These are phyloP conservation scores for Anarrhichthys ocellatus DNA, from an alignment of 2,113 vertebrate genomes.

Conservation along the genomic window DNA sequence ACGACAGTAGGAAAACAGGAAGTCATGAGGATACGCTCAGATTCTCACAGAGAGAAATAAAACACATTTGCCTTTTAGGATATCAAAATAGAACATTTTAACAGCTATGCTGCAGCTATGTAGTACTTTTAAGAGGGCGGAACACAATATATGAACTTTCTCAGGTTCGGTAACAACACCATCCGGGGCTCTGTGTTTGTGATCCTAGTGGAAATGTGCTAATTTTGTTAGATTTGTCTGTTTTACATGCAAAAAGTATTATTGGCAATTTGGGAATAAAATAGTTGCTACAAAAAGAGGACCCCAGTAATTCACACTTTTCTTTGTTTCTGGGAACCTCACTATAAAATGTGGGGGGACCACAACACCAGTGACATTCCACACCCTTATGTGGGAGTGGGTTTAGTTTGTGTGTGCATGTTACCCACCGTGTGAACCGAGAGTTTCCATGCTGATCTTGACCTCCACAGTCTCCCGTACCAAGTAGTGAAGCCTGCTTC, in stretches of 20 bases:
- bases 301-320: background rate
- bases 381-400: background rate
- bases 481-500: constrained; percentile 9
- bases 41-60: constrained; percentile 20
- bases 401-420: constrained; percentile 7
- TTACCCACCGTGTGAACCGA: constrained; percentile 45
- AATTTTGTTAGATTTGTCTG: background rate
- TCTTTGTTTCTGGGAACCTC: background rate
- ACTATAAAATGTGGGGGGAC: background rate
- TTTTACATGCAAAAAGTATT: background rate
- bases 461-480: background rate
- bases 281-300: background rate
- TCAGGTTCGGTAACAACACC: constrained; percentile 5
- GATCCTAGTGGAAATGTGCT: background rate
- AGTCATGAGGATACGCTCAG: constrained; percentile 15
- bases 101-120: constrained; percentile 6
- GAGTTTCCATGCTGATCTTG: constrained; percentile 26
- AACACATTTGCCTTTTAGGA: constrained; percentile 15
- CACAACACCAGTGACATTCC: background rate
- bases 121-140: background rate
- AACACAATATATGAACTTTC: background rate
- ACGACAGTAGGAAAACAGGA: constrained; percentile 29
- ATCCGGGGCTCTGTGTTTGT: background rate
- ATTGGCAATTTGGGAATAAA: background rate
- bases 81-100: constrained; percentile 19